Evolutionary conservation across 1,140 invertebrate genomes (phyloP), one percentile per base, ranked within the genome.

Genomic region (Drosophila rhopaloa): DNA sequence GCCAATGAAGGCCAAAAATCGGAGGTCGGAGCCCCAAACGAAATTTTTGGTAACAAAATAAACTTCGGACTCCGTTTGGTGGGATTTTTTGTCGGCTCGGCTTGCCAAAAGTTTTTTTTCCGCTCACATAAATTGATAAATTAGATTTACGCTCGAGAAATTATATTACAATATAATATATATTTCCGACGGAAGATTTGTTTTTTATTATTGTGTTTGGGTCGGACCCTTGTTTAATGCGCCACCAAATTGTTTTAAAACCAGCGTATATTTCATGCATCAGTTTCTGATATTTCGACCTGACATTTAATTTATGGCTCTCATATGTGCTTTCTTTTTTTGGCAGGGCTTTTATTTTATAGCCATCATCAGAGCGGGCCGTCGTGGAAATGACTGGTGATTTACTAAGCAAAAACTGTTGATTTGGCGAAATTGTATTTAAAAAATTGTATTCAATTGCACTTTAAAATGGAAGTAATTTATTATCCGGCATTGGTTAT

Each of bases 121-220:
- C 41, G 32, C 46, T 61, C 51, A 19, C 63, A 78, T 76, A 89
- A 89, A 89, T 89, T 89, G 85, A 89, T 89, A 89, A 89, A 89
- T 89, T 89, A 84, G 81, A 89, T 89, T 89, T 89, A 89, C 85
- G 85, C 84, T 89, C 53, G 57, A 89, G 77, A 89, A 89, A 84
- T 89, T 84, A 90, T 81, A 89, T 89, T 89, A 90, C 80, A 85
- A 84, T 85, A 88, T 79, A 86, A 81, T 77, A 86, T 46, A 82
- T 79, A 73, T 86, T 86, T 70, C 32, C 46, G 59, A 50, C 60
- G 53, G 56, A 72, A 60, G 71, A 83, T 86, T 88, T 83, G 83
- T 75, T 41, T 78, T 77, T 88, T 81, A 62, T 79, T 86, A 57
- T 82, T 81, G 32, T 77, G 10, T 48, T 44, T 8, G 5, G 16